These are phyloP conservation scores for Steatocranus sp. DNA, from an alignment of 2,797 vertebrate genomes.

Conservation along the genomic window DNA sequence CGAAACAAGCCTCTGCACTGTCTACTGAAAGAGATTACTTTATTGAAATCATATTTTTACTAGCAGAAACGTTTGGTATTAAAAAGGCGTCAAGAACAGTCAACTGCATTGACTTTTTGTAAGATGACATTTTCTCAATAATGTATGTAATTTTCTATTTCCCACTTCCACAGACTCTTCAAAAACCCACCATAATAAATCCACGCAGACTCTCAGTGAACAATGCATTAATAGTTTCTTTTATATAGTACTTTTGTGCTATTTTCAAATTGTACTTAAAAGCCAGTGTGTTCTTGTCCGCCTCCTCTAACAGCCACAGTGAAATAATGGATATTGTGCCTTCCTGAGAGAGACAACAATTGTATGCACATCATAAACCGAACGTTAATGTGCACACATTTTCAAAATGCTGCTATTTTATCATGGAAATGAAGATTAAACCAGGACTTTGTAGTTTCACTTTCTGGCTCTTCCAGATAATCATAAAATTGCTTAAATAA, in stretches of 20 bases:
- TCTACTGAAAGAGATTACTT: not conserved
- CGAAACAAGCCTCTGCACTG: not conserved
- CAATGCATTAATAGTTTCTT: not conserved
- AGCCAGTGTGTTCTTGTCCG: not conserved
- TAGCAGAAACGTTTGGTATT: not conserved
- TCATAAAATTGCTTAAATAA: conserved; percentile 40
- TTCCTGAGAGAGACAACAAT: not conserved
- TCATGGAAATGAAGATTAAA: not conserved
- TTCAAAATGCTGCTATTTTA: not conserved
- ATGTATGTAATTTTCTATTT: not conserved
- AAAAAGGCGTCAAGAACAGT: not conserved
- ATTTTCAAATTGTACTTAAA: not conserved
- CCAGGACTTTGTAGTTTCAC: not conserved
- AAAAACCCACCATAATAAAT: not conserved
- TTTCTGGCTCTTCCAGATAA: not conserved
- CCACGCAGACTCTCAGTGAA: not conserved
- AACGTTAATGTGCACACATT: not conserved
- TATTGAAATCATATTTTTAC: not conserved
- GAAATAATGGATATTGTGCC: not conserved
- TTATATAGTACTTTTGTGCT: not conserved
- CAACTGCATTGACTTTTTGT: not conserved
- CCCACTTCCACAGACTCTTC: not conserved
- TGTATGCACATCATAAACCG: not conserved
- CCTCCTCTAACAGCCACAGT: not conserved
- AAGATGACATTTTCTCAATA: not conserved